Percentiles rank a stretch among this genome's conserved stretches.
Conservation (phyloP, 2,797 vertebrate genomes). For the Austrolebias charrua region DNA sequence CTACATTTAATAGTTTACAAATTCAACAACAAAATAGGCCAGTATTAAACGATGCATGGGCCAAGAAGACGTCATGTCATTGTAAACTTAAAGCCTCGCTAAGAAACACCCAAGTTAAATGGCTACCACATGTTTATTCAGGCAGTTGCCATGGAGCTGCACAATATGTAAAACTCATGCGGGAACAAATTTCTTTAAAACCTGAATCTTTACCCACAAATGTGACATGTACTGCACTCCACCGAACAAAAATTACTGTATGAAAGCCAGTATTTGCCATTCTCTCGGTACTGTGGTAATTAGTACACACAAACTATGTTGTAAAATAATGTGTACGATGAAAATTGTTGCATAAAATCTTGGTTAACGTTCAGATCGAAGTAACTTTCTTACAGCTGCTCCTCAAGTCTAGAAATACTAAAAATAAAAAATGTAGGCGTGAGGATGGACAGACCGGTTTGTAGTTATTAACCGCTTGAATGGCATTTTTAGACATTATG, state of each 20-base stretch:
- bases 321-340: constrained; percentile 21
- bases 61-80: constrained; percentile 1
- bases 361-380: constrained; percentile 6
- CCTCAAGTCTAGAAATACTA: neutral
- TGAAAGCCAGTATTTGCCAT: neutral
- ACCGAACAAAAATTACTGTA: neutral
- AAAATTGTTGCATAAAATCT: constrained; percentile 31
- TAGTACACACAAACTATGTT: neutral
- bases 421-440: neutral
- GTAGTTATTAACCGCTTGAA: neutral
- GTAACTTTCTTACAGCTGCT: neutral
- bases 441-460: neutral
- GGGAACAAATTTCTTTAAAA: neutral
- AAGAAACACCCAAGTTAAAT: no score
- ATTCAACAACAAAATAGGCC: constrained; percentile 1
- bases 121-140: no score
- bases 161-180: neutral
- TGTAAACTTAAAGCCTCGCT: neutral
- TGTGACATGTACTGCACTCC: neutral
- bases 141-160: no score
- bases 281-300: neutral
- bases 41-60: neutral
- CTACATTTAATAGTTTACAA: neutral
- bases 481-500: neutral
- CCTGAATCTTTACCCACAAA: neutral